Evolutionary conservation across 2,113 vertebrate species (phyloP).

Genomic region (Hystrix brachyura): DNA sequence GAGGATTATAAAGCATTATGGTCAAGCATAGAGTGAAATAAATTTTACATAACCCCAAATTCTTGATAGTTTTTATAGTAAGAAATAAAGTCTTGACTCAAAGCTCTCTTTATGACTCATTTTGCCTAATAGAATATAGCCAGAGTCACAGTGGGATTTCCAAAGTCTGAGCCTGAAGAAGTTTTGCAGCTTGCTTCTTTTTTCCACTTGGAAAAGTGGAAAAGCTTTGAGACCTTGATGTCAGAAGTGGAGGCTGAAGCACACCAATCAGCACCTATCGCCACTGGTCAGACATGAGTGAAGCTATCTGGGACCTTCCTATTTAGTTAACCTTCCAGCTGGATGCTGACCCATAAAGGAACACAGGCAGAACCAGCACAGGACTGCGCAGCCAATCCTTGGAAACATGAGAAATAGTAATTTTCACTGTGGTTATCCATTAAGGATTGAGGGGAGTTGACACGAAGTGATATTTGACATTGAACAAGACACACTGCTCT

Average conservation of each 20-base stretch:
- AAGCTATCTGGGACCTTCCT: background rate
- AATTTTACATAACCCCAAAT: background rate
- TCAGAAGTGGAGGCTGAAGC: background rate
- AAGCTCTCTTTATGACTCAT: background rate
- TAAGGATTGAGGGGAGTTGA: background rate
- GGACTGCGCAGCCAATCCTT: background rate
- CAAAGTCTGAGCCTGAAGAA: background rate
- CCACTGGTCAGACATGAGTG: background rate
- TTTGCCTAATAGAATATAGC: background rate
- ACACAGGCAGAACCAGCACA: background rate
- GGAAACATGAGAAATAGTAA: background rate
- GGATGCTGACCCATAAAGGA: background rate
- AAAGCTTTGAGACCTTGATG: background rate
- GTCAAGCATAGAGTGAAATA: background rate
- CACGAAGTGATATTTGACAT: background rate
- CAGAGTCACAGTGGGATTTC: background rate
- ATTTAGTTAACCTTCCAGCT: background rate
- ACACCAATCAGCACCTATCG: background rate
- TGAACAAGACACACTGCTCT: background rate
- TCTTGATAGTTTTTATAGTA: background rate
- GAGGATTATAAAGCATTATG: background rate
- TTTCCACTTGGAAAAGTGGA: background rate
- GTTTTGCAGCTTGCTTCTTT: background rate
- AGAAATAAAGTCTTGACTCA: background rate
- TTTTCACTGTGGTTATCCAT: too few relatives aligned